A percentile compares a stretch with the other conserved stretches of the same genome.
These are phyloP conservation scores for Agrochola lota DNA, from an alignment of 2,888 invertebrate species.

Conservation along the genomic window DNA sequence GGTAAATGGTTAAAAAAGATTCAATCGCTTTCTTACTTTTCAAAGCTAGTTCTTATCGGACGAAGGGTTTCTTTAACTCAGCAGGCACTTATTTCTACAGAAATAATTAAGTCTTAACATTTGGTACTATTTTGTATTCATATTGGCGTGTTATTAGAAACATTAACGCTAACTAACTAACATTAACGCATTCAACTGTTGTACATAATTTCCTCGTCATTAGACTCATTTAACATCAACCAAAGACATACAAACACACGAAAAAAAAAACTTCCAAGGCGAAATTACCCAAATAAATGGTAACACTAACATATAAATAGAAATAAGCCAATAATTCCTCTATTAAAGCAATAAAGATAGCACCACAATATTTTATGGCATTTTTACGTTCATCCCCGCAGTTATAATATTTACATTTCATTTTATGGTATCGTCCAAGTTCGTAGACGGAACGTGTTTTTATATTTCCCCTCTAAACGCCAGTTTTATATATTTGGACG, in stretches of 20 bases:
- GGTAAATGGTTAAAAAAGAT: conserved; percentile 21
- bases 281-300: conserved; percentile 47
- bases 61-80: neutral
- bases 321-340: conserved; percentile 71
- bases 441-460: conserved; percentile 55
- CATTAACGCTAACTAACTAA: too few relatives aligned
- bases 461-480: conserved; percentile 59
- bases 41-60: neutral
- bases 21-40: neutral
- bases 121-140: neutral
- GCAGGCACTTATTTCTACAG: neutral
- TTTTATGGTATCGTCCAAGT: conserved; percentile 70
- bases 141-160: neutral
- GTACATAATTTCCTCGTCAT: neutral
- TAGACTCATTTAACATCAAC: conserved; percentile 9
- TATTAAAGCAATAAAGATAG: conserved; percentile 77
- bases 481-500: conserved; percentile 53
- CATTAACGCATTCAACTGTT: neutral
- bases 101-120: neutral
- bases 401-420: conserved; percentile 79
- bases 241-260: conserved; percentile 1
- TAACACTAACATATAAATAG: conserved; percentile 54
- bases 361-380: conserved; percentile 75
- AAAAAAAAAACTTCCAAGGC: conserved; percentile 19
- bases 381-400: conserved; percentile 75